phyloP scores from a whole-genome alignment of 2,888 invertebrate species.

The Pyrrhia umbra region DNA sequence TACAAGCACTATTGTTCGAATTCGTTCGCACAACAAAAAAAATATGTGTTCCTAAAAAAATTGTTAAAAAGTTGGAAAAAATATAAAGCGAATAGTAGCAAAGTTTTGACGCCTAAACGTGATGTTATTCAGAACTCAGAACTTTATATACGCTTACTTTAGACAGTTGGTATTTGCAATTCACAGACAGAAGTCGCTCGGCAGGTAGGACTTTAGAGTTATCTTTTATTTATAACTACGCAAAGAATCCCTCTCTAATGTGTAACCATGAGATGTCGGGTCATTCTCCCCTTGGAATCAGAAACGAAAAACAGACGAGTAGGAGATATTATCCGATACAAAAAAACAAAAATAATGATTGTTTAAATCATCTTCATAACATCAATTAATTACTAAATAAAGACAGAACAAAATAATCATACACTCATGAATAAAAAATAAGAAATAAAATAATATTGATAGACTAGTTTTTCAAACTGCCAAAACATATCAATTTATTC shows the following conservation, averaged over 20 bases:
- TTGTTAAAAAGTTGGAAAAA: conserved; percentile 42
- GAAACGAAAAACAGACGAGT: conserved; percentile 25
- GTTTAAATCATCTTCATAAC: background rate
- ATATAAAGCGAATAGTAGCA: conserved; percentile 39
- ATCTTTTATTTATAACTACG: conserved; percentile 90
- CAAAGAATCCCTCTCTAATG: conserved; percentile 74
- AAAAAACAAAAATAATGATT: too few species aligned
- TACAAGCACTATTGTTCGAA: conserved; percentile 79
- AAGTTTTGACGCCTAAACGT: conserved; percentile 69
- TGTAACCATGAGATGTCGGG: conserved; percentile 68
- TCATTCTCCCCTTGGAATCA: conserved; percentile 10
- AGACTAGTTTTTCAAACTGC: background rate
- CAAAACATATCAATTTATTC: background rate
- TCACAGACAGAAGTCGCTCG: conserved; percentile 84
- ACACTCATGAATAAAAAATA: background rate
- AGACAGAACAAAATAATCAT: background rate
- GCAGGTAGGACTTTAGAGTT: conserved; percentile 84
- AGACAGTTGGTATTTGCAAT: conserved; percentile 86
- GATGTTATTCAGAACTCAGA: conserved; percentile 73
- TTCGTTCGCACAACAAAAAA: conserved; percentile 69
- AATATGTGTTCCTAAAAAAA: conserved; percentile 46
- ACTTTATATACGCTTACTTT: conserved; percentile 68
- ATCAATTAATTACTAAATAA: background rate
- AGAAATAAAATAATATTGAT: background rate
- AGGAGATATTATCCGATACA: background rate